Evolutionary conservation across 1,140 invertebrate genomes (phyloP), one percentile per base, ranked within the genome.

Genomic region (Anastrepha ludens): DNA sequence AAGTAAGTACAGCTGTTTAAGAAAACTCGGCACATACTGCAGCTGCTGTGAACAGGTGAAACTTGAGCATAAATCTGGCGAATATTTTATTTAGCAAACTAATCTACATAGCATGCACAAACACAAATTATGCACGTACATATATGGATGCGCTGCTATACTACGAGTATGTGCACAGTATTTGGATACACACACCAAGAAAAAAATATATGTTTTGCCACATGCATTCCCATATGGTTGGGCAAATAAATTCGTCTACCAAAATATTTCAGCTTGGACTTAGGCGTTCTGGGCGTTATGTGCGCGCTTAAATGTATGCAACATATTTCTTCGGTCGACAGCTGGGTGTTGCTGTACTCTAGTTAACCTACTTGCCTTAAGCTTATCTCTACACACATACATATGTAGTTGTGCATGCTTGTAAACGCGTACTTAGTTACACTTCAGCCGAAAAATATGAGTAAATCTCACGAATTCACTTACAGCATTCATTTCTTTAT

Each of bases 161-260:
- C 0, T 11, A 55, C 50, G 11, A 55, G 50, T 55, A 55, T 55
- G 50, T 11, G 50, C 11, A 11, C 50, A 55, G 29, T 29, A 29
- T 29, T 29, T 29, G 29, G 0, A 29, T 29, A 29, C 29, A 55
- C 50, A 55, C 50, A 55, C 50, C 6, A 55, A 55, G 6, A 55
- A 55, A 55, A 55, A 74, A 17, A n/a, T 47, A 44, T 17, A 44
- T 47, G 11, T 55, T 6, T 55, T 8, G 50, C 6, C 11, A 55
- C 11, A 44, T 74, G 17, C 39, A 74, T 47, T 0, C 3, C 8
- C 41, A 15, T 47, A 74, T 74, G 17, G 13, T 5, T 47, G 41
- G 5, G 67, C 44, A 74, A 74, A 81, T 55, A 81, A 47, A 81
- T 81, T 81, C 13, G 6, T 11, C 74, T 81, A 81, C 4, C 55